Evolutionary conservation across 2,797 vertebrate species (phyloP).

Genomic region (Babyrousa celebensis): DNA sequence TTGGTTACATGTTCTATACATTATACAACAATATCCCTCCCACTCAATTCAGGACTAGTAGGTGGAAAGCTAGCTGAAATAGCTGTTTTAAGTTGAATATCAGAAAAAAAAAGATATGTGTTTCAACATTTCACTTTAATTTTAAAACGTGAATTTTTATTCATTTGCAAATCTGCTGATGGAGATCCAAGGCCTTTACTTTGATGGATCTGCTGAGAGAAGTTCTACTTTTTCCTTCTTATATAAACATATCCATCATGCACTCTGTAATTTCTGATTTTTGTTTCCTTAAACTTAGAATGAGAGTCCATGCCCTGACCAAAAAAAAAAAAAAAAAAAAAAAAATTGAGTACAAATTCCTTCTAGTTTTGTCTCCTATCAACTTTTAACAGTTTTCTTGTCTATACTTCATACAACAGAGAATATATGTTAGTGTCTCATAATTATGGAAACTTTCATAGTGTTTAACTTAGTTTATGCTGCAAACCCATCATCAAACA

Average conservation of each 20-base stretch:
- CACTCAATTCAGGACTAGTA: neutral
- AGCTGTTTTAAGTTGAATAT: neutral
- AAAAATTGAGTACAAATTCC: neutral
- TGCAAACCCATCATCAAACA: slow-evolving; percentile 70
- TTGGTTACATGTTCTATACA: neutral
- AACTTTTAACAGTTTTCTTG: slow-evolving; percentile 10
- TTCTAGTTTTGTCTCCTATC: slow-evolving; percentile 15
- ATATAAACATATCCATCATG: neutral
- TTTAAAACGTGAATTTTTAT: slow-evolving; percentile 60
- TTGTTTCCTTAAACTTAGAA: slow-evolving; percentile 52
- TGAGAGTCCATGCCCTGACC: neutral
- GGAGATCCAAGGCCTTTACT: neutral
- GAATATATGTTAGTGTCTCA: slow-evolving; percentile 52
- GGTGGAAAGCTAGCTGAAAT: slow-evolving; percentile 31
- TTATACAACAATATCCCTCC: neutral
- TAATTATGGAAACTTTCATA: slow-evolving; percentile 63
- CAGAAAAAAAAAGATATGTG: neutral
- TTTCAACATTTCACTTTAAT: neutral
- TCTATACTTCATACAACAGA: slow-evolving; percentile 46
- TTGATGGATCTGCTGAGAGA: slow-evolving; percentile 33
- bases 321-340: slow-evolving; percentile 8
- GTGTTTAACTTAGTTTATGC: slow-evolving; percentile 73
- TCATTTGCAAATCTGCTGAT: slow-evolving; percentile 5
- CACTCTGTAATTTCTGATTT: slow-evolving; percentile 5
- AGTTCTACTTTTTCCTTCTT: slow-evolving; percentile 44